These are phyloP conservation scores for Trissonchulus sp. DNA, from an alignment of 2,888 invertebrate species.

Conservation along the genomic window DNA sequence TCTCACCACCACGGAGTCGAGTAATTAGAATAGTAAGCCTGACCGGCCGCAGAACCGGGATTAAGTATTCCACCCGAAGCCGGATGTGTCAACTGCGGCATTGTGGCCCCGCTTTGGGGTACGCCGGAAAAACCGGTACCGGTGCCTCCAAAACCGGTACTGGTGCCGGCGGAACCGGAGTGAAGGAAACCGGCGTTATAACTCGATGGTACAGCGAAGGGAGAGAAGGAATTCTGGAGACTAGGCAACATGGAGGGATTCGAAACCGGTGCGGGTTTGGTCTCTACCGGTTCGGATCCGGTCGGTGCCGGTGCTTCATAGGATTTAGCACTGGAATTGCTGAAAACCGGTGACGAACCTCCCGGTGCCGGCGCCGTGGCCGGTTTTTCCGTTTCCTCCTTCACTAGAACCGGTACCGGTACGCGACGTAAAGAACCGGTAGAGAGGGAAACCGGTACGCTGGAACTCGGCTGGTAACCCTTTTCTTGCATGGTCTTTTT, in stretches of 20 bases:
- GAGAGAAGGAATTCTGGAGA: neutral
- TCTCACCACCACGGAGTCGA: neutral
- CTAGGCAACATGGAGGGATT: neutral
- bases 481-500: slow-evolving; percentile 4
- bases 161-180: neutral
- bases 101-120: neutral
- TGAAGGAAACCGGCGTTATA: too few relatives aligned
- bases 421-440: neutral
- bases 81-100: too few relatives aligned
- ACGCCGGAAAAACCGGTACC: neutral
- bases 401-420: neutral
- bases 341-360: neutral
- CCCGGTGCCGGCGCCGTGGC: neutral
- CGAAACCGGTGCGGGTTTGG: neutral
- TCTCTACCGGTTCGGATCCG: neutral
- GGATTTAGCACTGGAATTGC: neutral
- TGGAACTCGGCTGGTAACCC: neutral
- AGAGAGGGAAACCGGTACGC: neutral
- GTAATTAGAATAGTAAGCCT: neutral
- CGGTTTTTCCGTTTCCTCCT: neutral
- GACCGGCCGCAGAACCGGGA: too few relatives aligned
- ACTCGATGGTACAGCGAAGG: neutral
- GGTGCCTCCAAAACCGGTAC: neutral
- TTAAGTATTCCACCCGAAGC: too few relatives aligned
- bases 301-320: neutral